phyloP scores from a whole-genome alignment of 92 coral and sea anemone species.

The Epizoanthus illoricatus region DNA sequence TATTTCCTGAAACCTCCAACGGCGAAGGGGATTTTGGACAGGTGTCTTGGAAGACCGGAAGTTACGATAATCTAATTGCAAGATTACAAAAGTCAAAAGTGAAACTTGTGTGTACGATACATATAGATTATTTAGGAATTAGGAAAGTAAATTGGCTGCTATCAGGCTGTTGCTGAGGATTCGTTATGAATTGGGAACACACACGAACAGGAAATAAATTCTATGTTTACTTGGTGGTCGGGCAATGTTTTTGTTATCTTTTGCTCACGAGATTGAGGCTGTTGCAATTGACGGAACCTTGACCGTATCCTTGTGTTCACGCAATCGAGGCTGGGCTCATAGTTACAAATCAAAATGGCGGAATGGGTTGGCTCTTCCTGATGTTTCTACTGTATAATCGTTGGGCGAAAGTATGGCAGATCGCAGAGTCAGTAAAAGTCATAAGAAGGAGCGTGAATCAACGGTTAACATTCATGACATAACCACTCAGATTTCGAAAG shows the following conservation, averaged over 20 bases:
- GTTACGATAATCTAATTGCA: neutral
- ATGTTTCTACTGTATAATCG: conserved; percentile 12
- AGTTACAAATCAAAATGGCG: conserved; percentile 40
- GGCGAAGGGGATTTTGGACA: neutral
- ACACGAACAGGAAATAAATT: neutral
- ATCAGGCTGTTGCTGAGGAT: neutral
- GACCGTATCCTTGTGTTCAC: neutral
- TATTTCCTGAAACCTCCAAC: neutral
- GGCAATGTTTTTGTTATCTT: neutral
- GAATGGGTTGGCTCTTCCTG: conserved; percentile 15
- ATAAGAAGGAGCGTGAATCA: conserved; percentile 74
- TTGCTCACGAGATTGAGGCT: conserved; percentile 41
- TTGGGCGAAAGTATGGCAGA: conserved; percentile 66
- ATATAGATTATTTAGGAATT: too few species aligned
- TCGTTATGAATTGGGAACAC: neutral
- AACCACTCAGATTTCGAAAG: conserved; percentile 57
- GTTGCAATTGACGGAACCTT: too few species aligned
- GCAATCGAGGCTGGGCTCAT: conserved; percentile 32
- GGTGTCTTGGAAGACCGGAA: neutral
- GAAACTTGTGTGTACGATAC: neutral
- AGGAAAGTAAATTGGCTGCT: too few species aligned
- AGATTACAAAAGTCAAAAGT: neutral
- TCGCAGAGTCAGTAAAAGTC: conserved; percentile 56
- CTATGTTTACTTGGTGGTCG: neutral
- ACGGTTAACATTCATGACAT: conserved; percentile 44